Conservation (phyloP, 2,888 invertebrate species). For the Drosophila rubida region DNA sequence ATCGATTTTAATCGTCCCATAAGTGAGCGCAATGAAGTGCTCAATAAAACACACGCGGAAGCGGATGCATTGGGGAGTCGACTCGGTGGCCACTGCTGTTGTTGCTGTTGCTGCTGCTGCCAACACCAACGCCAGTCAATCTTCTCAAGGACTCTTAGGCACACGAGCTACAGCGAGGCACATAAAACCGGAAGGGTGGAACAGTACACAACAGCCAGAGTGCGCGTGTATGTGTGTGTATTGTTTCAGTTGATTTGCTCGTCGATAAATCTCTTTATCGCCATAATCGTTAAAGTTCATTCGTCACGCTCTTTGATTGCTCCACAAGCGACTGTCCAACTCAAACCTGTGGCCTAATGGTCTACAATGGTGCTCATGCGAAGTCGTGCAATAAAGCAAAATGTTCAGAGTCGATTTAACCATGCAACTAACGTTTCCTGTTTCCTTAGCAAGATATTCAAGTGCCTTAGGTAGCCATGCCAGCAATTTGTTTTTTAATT, state of each 20-base stretch:
- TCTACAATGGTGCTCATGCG: conserved; percentile 28
- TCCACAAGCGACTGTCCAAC: conserved; percentile 38
- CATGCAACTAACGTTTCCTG: too few species aligned
- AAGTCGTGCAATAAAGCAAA: neutral
- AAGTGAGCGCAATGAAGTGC: conserved; percentile 73
- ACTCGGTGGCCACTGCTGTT: neutral
- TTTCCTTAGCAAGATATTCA: too few species aligned
- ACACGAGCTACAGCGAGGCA: conserved; percentile 24
- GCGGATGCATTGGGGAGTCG: conserved; percentile 39
- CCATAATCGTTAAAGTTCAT: conserved; percentile 79
- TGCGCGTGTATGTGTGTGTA: conserved; percentile 36
- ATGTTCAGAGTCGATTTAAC: neutral
- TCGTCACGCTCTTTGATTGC: conserved; percentile 73
- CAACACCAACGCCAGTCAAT: conserved; percentile 27
- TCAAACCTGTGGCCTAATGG: conserved; percentile 26
- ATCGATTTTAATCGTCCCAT: conserved; percentile 77
- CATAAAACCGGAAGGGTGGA: conserved; percentile 50
- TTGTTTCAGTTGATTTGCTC: conserved; percentile 70
- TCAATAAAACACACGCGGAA: conserved; percentile 69
- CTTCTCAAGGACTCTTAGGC: conserved; percentile 48
- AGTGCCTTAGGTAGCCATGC: too few species aligned
- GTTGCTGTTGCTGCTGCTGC: conserved; percentile 5
- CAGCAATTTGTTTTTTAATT: too few species aligned
- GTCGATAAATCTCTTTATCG: conserved; percentile 77
- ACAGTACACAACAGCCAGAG: conserved; percentile 12